phyloP scores from a whole-genome alignment of 2,797 vertebrate species.

The Rhabdophis nuchalis region DNA sequence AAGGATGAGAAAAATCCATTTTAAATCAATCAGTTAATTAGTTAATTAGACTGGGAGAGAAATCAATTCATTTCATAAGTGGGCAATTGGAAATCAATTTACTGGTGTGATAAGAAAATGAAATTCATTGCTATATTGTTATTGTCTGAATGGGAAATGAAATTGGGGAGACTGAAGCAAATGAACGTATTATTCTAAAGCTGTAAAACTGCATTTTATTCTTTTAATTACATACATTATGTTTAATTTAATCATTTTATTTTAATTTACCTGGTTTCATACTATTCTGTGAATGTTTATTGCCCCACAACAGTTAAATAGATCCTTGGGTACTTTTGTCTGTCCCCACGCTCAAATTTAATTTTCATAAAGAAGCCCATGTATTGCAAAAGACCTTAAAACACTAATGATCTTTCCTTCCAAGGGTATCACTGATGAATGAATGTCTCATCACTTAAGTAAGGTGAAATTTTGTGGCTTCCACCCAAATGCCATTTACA shows the following conservation, averaged over 20 bases:
- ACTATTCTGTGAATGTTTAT: background rate
- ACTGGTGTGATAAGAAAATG: background rate
- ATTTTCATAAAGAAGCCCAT: background rate
- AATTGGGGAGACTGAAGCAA: background rate
- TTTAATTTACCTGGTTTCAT: background rate
- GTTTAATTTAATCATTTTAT: background rate
- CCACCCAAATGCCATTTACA: background rate
- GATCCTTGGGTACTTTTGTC: background rate
- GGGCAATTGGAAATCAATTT: background rate
- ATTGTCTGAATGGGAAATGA: background rate
- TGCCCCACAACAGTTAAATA: background rate
- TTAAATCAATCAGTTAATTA: background rate
- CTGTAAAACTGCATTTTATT: background rate
- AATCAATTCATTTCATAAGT: background rate
- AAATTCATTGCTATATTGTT: background rate
- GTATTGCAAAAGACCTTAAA: background rate
- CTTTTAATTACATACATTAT: background rate
- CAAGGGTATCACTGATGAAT: background rate
- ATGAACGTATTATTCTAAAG: background rate
- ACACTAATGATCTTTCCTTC: background rate
- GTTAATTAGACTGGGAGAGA: background rate
- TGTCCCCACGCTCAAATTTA: background rate
- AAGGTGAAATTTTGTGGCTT: background rate
- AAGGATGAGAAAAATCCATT: background rate
- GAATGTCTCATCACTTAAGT: background rate